Base-by-base conservation (phyloP, 2,888 invertebrate species). In the Drosophila austrosaltans region DNA sequence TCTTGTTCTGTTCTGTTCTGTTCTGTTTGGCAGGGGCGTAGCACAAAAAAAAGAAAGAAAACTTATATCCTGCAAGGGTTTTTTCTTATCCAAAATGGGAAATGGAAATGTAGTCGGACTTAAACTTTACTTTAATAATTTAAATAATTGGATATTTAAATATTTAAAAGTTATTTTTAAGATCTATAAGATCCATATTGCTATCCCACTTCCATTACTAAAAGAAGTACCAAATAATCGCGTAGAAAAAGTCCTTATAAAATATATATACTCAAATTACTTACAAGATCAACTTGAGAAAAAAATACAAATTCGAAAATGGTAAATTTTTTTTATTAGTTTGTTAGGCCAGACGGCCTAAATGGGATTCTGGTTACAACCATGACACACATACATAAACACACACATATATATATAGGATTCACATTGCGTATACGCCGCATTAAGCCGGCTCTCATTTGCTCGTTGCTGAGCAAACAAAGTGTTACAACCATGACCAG, bases 371-470 rank as follows among this genome's bases (percentile, higher is more conserved):
- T 10, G 10, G 48, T 48, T 12, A 48, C 48, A 25, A 25, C 48
- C 48, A 48, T 25, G 48, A 22, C 59, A 42, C 63, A 30, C 36
- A 8, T 10, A 30, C 36, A 8, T 10, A 32, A 53, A 8, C 30
- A 5, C 36, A 60, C 48, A 22, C 3, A 3, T 30, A 28, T 28
- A 22, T 16, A 36, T 25, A 40, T 25, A 57, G 39, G 12, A 69
- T 59, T 63, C 67, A 66, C 69, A 71, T 63, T 75, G 71, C 72
- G 82, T 62, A 82, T 69, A 64, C 78, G 70, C 65, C 68, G 56
- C 63, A 69, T 66, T 60, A 53, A 42, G 63, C 62, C 30, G 25
- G 48, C n/a, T 10, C 36, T n/a, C 39, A 48, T 25, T 57, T 57
- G 57, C 48, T 48, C 8, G 40, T 22, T 25, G 20, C 25, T 63